These are phyloP conservation scores for Heliothis virescens DNA, from an alignment of 1,140 invertebrate species.

Conservation along the genomic window DNA sequence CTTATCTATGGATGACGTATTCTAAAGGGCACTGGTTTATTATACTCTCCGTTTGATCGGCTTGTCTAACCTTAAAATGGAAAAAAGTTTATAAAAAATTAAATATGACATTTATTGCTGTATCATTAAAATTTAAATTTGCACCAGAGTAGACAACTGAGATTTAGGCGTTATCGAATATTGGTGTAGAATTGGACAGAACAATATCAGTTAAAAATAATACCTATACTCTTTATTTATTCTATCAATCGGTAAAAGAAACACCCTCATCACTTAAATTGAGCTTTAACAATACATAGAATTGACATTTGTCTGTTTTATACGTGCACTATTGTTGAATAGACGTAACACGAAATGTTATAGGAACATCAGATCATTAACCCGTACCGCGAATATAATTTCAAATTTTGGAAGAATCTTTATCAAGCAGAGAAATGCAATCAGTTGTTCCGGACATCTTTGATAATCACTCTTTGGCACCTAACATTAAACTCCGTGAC, in stretches of 20 bases:
- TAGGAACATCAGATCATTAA: constrained; percentile 85
- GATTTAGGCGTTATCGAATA: constrained; percentile 67
- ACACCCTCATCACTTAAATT: constrained; percentile 79
- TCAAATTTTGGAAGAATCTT: constrained; percentile 81
- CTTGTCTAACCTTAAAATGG: constrained; percentile 77
- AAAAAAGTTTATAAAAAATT: constrained; percentile 83
- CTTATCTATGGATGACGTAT: constrained; percentile 82
- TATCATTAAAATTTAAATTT: constrained; percentile 78
- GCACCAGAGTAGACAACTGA: constrained; percentile 72
- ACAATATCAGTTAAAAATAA: constrained; percentile 74
- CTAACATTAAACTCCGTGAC: constrained; percentile 76
- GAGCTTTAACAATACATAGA: constrained; percentile 81
- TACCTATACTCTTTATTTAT: constrained; percentile 65
- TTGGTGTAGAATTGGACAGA: constrained; percentile 75
- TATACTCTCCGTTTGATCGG: constrained; percentile 79
- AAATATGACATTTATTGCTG: constrained; percentile 79
- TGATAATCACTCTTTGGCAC: constrained; percentile 85
- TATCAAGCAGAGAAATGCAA: constrained; percentile 75
- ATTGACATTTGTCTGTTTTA: constrained; percentile 75
- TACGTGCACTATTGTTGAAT: constrained; percentile 71
- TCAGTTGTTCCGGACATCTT: constrained; percentile 80
- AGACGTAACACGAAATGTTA: constrained; percentile 74
- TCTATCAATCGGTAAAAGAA: constrained; percentile 74
- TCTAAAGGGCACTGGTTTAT: constrained; percentile 84
- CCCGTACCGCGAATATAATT: constrained; percentile 82